These are phyloP conservation scores for Drosophila planitibia DNA, from an alignment of 2,888 invertebrate species.

Conservation along the genomic window DNA sequence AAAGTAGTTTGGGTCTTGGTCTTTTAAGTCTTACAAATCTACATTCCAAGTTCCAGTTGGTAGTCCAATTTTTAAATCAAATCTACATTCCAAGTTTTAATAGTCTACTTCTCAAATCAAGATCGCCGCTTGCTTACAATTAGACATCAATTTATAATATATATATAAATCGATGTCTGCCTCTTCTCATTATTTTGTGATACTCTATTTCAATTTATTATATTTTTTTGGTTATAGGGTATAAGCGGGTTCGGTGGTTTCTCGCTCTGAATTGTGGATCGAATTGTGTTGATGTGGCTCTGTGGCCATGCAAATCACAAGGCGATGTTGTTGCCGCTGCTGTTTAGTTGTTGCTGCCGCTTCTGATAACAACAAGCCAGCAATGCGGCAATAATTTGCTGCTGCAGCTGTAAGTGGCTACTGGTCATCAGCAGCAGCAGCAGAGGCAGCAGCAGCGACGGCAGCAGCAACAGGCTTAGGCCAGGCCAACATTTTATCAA, in stretches of 20 bases:
- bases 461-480: conserved; percentile 73
- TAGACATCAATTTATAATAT: background rate
- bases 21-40: background rate
- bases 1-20: background rate
- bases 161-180: background rate
- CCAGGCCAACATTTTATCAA: conserved; percentile 77
- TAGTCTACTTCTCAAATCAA: background rate
- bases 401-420: conserved; percentile 73
- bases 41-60: background rate
- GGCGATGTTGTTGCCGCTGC: conserved; percentile 23
- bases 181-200: background rate
- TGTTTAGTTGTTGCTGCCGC: conserved; percentile 47
- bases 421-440: conserved; percentile 80
- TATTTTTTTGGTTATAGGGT: conserved; percentile 1
- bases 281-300: conserved; percentile 51
- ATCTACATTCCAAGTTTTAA: background rate
- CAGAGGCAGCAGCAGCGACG: conserved; percentile 31
- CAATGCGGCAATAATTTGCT: conserved; percentile 73
- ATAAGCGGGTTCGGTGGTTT: conserved; percentile 34
- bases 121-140: background rate
- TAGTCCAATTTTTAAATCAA: background rate
- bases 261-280: conserved; percentile 41
- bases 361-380: conserved; percentile 70
- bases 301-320: conserved; percentile 69
- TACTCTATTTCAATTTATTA: background rate